Evolutionary conservation across 1,140 invertebrate genomes (phyloP).

Genomic region (Mamestra configurata): DNA sequence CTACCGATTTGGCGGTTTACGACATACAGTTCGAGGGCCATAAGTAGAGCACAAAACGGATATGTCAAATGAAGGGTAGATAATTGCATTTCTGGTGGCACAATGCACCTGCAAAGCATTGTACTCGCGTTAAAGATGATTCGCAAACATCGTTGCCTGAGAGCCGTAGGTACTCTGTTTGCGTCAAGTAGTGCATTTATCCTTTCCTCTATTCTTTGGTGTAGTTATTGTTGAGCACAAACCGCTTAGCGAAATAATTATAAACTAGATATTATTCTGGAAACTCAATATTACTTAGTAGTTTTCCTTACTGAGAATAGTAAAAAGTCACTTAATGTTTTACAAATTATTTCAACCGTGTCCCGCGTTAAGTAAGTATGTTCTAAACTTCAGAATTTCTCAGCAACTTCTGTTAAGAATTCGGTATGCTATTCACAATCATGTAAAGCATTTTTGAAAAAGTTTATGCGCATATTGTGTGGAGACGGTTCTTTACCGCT

Average conservation of each 20-base stretch:
- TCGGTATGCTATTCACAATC: constrained; percentile 1
- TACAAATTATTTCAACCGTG: neutral
- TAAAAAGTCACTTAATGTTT: neutral
- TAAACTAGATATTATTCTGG: neutral
- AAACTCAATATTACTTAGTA: neutral
- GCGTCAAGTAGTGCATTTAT: constrained; percentile 34
- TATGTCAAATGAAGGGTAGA: constrained; percentile 60
- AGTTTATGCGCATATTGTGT: neutral
- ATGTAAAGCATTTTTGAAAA: neutral
- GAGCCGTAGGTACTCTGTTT: constrained; percentile 34
- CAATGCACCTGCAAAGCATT: constrained; percentile 45
- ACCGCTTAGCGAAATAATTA: constrained; percentile 29
- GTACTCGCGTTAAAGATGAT: constrained; percentile 40
- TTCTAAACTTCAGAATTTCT: neutral
- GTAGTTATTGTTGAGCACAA: constrained; percentile 35
- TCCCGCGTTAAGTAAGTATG: neutral
- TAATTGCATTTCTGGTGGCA: neutral
- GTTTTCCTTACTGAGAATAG: neutral
- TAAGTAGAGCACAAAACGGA: constrained; percentile 50
- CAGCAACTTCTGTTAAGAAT: neutral
- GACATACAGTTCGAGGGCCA: constrained; percentile 60
- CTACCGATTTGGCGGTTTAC: constrained; percentile 77
- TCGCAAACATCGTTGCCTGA: constrained; percentile 58
- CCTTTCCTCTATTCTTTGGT: constrained; percentile 20
- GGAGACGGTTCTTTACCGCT: neutral